Conservation (phyloP, 2,113 vertebrate genomes). For the Motacilla tschutschensis region DNA sequence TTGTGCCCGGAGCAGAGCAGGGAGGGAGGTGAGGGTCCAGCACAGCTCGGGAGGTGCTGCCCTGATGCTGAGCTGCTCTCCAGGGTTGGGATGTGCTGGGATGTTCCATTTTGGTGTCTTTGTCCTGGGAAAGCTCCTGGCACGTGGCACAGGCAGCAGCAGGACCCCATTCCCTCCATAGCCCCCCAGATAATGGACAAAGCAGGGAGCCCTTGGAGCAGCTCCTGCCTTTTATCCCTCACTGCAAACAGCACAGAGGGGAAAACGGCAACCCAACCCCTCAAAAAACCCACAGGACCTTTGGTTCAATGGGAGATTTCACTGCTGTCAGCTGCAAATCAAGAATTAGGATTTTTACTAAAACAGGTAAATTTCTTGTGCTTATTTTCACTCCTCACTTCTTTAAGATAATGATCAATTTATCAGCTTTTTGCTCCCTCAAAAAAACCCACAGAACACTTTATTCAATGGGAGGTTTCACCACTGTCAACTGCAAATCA, state of each 20-base stretch:
- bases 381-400: neutral
- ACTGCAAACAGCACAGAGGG: fast-evolving
- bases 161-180: neutral
- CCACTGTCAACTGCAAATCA: neutral
- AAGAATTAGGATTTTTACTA: neutral
- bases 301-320: neutral
- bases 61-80: neutral
- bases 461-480: fast-evolving
- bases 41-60: fast-evolving
- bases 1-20: neutral
- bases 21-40: neutral
- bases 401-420: too few species aligned
- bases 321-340: fast-evolving
- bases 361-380: neutral
- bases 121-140: constrained; percentile 22
- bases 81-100: neutral
- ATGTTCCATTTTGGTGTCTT: neutral
- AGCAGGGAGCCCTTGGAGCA: neutral
- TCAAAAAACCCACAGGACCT: neutral
- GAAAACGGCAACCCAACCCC: neutral
- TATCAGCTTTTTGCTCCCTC: neutral
- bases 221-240: neutral
- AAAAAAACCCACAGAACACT: neutral
- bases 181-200: neutral
- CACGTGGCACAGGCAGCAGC: neutral